phyloP scores from a whole-genome alignment of 2,888 invertebrate genomes.

The Ophioninae sp. region DNA sequence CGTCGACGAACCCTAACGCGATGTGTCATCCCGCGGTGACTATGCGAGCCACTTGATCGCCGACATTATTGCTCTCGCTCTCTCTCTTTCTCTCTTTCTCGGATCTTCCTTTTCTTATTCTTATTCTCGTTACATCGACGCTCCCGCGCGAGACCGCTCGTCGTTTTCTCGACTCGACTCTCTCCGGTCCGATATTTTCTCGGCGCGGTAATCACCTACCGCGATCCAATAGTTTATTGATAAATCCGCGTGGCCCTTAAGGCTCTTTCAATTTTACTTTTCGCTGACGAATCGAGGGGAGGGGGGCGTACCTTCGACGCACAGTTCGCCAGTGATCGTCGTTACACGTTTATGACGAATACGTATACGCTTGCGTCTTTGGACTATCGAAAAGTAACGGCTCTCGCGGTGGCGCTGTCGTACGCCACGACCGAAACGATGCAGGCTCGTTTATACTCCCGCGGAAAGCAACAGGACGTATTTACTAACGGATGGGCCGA shows the following conservation, averaged over 20 bases:
- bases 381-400: not conserved
- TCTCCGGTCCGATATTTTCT: not conserved
- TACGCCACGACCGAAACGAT: conserved; percentile 40
- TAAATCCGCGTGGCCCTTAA: not conserved
- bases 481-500: conserved; percentile 72
- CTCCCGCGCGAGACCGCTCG: not conserved
- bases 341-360: not conserved
- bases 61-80: conserved; percentile 58
- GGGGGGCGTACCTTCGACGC: not conserved
- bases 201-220: not conserved
- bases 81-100: conserved; percentile 36
- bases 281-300: not conserved
- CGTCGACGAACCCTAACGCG: conserved; percentile 66
- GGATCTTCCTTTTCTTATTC: conserved; percentile 13
- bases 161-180: not conserved
- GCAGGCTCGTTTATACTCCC: conserved; percentile 45
- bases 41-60: conserved; percentile 59
- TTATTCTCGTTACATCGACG: not conserved
- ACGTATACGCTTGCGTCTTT: not conserved
- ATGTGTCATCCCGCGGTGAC: conserved; percentile 75
- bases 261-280: not conserved
- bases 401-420: conserved; percentile 14
- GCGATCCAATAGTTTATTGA: not conserved
- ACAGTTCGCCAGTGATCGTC: not conserved
- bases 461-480: conserved; percentile 47